Percentiles rank a stretch among this genome's conserved stretches.
Conservation (phyloP, 2,797 vertebrate genomes). For the Rhinatrema bivittatum region DNA sequence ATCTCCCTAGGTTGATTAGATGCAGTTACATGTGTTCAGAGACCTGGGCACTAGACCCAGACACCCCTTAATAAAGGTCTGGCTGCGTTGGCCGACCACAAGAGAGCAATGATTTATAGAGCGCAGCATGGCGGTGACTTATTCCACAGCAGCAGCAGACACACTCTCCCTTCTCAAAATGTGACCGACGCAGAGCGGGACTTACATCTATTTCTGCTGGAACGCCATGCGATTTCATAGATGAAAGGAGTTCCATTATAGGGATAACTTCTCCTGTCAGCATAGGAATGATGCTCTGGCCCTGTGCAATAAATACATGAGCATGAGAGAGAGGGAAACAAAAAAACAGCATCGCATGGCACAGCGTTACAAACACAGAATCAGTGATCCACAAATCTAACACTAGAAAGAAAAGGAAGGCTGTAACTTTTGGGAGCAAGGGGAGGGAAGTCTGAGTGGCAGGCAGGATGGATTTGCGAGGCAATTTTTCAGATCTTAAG, state of each 20-base stretch:
- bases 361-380: too few species aligned
- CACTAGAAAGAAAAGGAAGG: not conserved
- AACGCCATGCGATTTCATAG: conserved; percentile 94
- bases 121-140: too few species aligned
- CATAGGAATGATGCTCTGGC: conserved; percentile 90
- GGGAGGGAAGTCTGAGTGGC: not conserved
- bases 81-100: too few species aligned
- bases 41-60: too few species aligned
- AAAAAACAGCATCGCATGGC: not conserved
- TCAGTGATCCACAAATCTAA: not conserved
- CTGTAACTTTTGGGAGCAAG: not conserved
- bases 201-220: conserved; percentile 88
- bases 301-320: conserved; percentile 53
- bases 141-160: too few species aligned
- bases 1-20: too few species aligned
- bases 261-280: conserved; percentile 88
- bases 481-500: too few species aligned
- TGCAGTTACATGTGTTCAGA: too few species aligned
- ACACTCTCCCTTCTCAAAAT: too few species aligned
- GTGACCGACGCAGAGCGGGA: too few species aligned
- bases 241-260: conserved; percentile 91
- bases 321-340: conserved; percentile 11
- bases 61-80: too few species aligned
- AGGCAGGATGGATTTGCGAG: not conserved
- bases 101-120: too few species aligned